Percentiles rank a stretch among this genome's conserved stretches.
Evolutionary conservation across 1,140 invertebrate species (phyloP).

Genomic region (Zelostemma sp.): DNA sequence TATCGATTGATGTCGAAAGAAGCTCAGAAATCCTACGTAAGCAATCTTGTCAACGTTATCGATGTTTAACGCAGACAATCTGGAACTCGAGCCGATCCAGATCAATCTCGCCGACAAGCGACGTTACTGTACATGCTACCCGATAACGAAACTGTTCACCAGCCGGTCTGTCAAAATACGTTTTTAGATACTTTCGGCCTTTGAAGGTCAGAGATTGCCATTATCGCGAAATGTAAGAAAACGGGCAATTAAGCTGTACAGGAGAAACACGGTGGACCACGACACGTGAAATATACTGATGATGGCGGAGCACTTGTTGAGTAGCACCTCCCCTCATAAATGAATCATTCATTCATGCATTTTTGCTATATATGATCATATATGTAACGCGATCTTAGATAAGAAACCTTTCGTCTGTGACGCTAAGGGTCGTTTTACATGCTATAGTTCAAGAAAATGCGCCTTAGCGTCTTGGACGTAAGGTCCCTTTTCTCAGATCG

Average conservation of each 20-base stretch:
- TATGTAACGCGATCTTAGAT: too few species aligned
- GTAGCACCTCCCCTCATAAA: too few species aligned
- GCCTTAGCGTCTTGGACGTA: too few species aligned
- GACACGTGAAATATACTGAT: background rate
- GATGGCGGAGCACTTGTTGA: too few species aligned
- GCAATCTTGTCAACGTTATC: slow-evolving; percentile 1
- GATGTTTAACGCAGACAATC: background rate
- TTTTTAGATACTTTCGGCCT: slow-evolving; percentile 1
- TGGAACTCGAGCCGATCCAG: background rate
- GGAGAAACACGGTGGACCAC: background rate
- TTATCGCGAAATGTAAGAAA: background rate
- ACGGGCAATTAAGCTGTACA: background rate
- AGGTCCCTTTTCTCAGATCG: too few species aligned
- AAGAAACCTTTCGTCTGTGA: too few species aligned
- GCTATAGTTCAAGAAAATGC: too few species aligned
- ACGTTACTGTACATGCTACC: background rate
- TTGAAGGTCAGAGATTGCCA: background rate
- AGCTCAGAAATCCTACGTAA: background rate
- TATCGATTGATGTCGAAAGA: background rate
- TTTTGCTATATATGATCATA: too few species aligned
- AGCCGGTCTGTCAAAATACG: background rate
- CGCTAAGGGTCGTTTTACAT: too few species aligned
- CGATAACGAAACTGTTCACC: background rate
- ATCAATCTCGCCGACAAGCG: background rate
- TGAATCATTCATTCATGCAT: too few species aligned